Conservation (phyloP, 2,113 vertebrate genomes). For the Xyrauchen texanus region DNA sequence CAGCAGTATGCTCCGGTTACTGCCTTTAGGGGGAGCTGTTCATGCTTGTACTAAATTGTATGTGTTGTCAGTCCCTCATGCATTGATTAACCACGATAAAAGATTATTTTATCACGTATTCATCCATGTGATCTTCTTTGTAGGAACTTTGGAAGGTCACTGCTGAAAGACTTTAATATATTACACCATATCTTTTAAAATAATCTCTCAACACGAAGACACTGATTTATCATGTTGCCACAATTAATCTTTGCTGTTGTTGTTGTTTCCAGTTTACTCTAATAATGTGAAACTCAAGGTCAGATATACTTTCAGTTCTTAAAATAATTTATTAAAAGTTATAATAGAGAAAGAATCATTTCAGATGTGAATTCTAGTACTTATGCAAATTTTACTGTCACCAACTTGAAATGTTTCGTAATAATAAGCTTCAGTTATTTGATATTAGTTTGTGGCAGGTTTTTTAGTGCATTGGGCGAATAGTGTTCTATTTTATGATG, state of each 20-base stretch:
- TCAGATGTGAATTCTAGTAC: background rate
- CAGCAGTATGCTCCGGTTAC: background rate
- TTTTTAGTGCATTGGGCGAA: background rate
- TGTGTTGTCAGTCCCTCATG: background rate
- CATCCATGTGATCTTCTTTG: background rate
- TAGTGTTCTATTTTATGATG: background rate
- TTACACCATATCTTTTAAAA: background rate
- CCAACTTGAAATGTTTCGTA: background rate
- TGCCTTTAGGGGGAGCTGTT: background rate
- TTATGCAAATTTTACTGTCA: background rate
- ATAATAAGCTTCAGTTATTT: background rate
- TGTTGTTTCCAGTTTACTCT: background rate
- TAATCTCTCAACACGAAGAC: background rate
- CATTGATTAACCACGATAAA: no score
- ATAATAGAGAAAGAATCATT: background rate
- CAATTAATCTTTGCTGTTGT: background rate
- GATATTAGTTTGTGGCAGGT: background rate
- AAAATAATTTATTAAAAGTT: background rate
- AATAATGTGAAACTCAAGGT: background rate
- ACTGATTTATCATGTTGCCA: constrained; percentile 5
- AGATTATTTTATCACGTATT: no score
- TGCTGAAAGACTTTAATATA: constrained; percentile 33
- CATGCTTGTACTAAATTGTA: background rate
- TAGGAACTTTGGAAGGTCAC: constrained; percentile 66
- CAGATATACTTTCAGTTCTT: background rate